Evolutionary conservation across 2,113 vertebrate genomes (phyloP).

Genomic region (Prunella fulvescens): DNA sequence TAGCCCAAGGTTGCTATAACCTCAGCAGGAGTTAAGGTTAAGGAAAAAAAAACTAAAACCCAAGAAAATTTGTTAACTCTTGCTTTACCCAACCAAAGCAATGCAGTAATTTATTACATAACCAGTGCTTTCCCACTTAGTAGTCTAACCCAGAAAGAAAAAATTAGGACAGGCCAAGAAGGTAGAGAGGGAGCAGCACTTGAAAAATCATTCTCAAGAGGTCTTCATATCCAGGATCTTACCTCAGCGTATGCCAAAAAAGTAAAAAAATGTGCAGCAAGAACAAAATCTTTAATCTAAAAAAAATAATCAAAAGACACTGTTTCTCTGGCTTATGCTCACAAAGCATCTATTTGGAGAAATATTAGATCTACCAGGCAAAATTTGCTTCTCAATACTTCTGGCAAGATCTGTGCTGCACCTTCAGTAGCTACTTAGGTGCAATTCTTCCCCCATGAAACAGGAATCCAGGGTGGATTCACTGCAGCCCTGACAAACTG

Average conservation of each 20-base stretch:
- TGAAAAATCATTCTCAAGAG: background rate
- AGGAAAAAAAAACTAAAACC: constrained; percentile 68
- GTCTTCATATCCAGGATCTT: background rate
- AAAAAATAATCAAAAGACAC: background rate
- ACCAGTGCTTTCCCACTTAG: constrained; percentile 78
- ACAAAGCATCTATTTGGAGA: background rate
- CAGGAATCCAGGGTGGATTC: background rate
- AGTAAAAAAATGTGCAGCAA: constrained; percentile 66
- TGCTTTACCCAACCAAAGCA: constrained; percentile 86
- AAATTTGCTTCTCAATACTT: background rate
- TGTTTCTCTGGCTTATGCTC: background rate
- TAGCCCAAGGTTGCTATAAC: constrained; percentile 72
- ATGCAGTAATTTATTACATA: constrained; percentile 84
- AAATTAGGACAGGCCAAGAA: constrained; percentile 15
- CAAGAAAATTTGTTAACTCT: constrained; percentile 77
- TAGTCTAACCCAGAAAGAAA: constrained; percentile 66
- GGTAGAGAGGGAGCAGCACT: background rate
- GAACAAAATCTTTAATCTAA: background rate
- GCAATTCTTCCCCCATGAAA: background rate
- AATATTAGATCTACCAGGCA: background rate
- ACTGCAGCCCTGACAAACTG: background rate
- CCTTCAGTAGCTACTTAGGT: background rate
- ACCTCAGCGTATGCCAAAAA: background rate
- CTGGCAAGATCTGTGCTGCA: background rate
- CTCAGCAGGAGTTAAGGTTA: constrained; percentile 77